Percentiles rank a stretch among this genome's conserved stretches.
Conservation (phyloP, 2,797 vertebrate genomes). For the Sebastes cheni region DNA sequence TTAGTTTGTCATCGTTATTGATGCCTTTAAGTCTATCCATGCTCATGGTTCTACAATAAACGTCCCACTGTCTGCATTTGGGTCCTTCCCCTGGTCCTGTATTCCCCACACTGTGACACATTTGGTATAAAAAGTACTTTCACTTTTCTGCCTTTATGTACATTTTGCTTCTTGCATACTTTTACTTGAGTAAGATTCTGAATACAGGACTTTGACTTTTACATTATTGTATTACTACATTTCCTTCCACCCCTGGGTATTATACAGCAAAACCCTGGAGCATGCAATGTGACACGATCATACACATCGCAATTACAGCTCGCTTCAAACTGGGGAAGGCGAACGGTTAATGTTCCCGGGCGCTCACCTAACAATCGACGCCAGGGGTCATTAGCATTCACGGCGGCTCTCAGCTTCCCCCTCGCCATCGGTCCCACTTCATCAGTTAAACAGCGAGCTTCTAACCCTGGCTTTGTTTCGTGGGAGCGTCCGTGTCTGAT, state of each 20-base stretch:
- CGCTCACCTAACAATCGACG: constrained; percentile 25
- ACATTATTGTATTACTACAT: background rate
- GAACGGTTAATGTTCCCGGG: constrained; percentile 25
- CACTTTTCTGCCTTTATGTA: too few relatives aligned
- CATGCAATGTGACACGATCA: background rate
- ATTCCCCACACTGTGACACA: background rate
- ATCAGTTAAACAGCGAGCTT: constrained; percentile 73
- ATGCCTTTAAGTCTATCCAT: too few relatives aligned
- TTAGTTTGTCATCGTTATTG: background rate
- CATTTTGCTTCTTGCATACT: background rate
- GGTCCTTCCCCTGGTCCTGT: background rate
- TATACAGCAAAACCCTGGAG: background rate
- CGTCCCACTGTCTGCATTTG: background rate
- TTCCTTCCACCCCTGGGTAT: background rate
- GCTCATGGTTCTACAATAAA: background rate
- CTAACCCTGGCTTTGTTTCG: constrained; percentile 75
- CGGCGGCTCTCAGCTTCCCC: constrained; percentile 26
- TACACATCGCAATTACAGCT: background rate
- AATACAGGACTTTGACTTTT: background rate
- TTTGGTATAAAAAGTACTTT: background rate
- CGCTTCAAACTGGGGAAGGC: background rate
- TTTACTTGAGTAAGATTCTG: background rate
- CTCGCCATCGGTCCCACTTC: constrained; percentile 64
- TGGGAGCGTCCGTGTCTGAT: constrained; percentile 73
- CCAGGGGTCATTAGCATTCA: constrained; percentile 68